Evolutionary conservation across 1,140 invertebrate genomes (phyloP), one percentile per base, ranked within the genome.

Genomic region (Drosophila nigrodunni): DNA sequence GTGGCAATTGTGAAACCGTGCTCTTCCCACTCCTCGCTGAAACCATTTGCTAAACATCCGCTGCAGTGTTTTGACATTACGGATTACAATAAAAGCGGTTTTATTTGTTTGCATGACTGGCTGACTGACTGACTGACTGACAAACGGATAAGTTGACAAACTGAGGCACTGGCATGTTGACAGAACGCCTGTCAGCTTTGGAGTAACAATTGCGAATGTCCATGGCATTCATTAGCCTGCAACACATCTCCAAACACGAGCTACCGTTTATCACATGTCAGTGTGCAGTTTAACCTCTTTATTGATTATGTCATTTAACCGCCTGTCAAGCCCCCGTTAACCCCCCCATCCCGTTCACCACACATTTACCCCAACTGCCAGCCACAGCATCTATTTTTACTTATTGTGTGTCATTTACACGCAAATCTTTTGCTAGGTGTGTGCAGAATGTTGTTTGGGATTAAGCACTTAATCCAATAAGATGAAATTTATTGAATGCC

Each of bases 71-170:
- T 80, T 82, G 80, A 77, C 83, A 88, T 83, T 80, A 71, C 67
- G 80, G 85, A 83, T 88, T 89, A 88, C 83, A 88, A 88, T 88
- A 88, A 88, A 88, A 89, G 59, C 83, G 83, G 67, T 88, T 87
- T 88, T 83, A 88, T 88, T 80, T 78, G 74, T 83, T 88, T 82
- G 80, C 80, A 69, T 79, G 79, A 86, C 78, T 55, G 47, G 66
- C 52, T 49, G 52, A 64, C 50, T n/a, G 39, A 11, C 62, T 30
- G 44, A 39, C 44, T 46, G 37, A 35, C 41, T 21, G 43, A 44
- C 13, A n/a, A 7, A 50, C 61, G 18, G 57, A 44, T 39, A 15
- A 25, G 7, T 49, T 41, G 10, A 52, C 62, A 43, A 58, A 52
- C 8, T 41, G 25, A 25, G 7, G 13, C 34, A 41, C 8, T 55